These are phyloP conservation scores for Cottoperca gobio DNA, from an alignment of 2,797 vertebrate species.

Conservation along the genomic window DNA sequence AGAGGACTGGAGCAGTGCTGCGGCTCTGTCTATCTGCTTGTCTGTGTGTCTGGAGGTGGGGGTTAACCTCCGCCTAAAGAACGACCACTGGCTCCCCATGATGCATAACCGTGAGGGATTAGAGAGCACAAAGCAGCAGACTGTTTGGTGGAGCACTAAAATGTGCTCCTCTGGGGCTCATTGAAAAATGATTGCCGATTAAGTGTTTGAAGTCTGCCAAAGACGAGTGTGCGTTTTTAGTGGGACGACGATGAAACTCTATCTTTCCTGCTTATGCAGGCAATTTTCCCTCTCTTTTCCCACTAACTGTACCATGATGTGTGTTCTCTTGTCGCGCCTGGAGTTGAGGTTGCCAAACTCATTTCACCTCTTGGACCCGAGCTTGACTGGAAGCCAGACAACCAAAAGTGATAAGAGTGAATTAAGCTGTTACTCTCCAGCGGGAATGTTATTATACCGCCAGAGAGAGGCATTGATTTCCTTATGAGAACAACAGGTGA, in stretches of 20 bases:
- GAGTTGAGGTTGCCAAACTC: slow-evolving; percentile 88
- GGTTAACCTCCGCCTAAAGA: slow-evolving; percentile 81
- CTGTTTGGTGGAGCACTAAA: slow-evolving; percentile 87
- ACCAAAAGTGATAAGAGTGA: slow-evolving; percentile 86
- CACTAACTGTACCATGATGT: slow-evolving; percentile 86
- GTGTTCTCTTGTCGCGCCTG: slow-evolving; percentile 81
- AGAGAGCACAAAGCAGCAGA: slow-evolving; percentile 84
- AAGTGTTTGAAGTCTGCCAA: slow-evolving; percentile 88
- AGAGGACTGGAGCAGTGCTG: slow-evolving; percentile 56
- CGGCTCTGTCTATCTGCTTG: slow-evolving; percentile 60
- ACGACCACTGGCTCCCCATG: slow-evolving; percentile 80
- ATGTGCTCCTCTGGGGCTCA: slow-evolving; percentile 86
- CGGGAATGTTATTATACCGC: slow-evolving; percentile 85
- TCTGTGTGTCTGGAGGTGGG: slow-evolving; percentile 68
- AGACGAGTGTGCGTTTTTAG: slow-evolving; percentile 84
- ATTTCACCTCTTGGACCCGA: slow-evolving; percentile 88
- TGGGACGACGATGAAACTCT: slow-evolving; percentile 86
- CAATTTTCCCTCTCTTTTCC: slow-evolving; percentile 86
- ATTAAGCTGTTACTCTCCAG: slow-evolving; percentile 84
- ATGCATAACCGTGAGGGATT: slow-evolving; percentile 86
- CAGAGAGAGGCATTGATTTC: slow-evolving; percentile 82
- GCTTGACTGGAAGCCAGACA: slow-evolving; percentile 87
- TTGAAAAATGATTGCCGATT: slow-evolving; percentile 89
- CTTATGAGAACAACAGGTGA: slow-evolving; percentile 86
- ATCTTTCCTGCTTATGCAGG: slow-evolving; percentile 88